Evolutionary conservation across 2,888 invertebrate genomes (phyloP), one percentile per base, ranked within the genome.

Genomic region (Spilosoma lubricipeda): DNA sequence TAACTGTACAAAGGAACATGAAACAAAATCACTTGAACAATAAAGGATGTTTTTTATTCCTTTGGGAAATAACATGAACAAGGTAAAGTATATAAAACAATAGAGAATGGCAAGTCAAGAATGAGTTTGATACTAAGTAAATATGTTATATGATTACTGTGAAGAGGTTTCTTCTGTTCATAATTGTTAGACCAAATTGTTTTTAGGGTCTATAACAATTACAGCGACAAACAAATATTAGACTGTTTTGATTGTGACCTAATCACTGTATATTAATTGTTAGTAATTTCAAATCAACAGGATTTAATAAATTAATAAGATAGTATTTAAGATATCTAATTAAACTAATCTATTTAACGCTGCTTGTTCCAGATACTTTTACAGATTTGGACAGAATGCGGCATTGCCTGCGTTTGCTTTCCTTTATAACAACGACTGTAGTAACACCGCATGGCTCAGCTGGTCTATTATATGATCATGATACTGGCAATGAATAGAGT

Each of bases 11-110:
- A 30, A 8, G 33, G 23, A 33, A 48, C 23, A 23, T 39, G 20
- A 67, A 67, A 30, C 8, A 27, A 63, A 63, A 63, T 7, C 18
- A 30, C 30, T 63, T 18, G 7, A 18, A 7, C 5, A 30, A 18
- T 30, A 30, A 18, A 30, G 42, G 20, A 23, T 30, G 13, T 39
- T 71, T 66, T 70, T 15, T 66, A 36, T 27, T 66, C 65, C 71
- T 27, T 27, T 71, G 52, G 71, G 66, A 66, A 71, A 39, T 66
- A 27, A 64, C 36, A n/a, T 18, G 48, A 64, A 65, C 36, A 71
- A 48, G 66, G 11, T 36, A 33, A 27, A n/a, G 23, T 66, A 48
- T 36, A 1, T 20, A 48, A 65, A 20, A 71, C 36, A 66, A 71
- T 67, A 33, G 72, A 23, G 3, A 67, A 30, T 72, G 67, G 45